Evolutionary conservation across 2,113 vertebrate species (phyloP), one percentile per base, ranked within the genome.

Genomic region (Drymodes brunneopygia): DNA sequence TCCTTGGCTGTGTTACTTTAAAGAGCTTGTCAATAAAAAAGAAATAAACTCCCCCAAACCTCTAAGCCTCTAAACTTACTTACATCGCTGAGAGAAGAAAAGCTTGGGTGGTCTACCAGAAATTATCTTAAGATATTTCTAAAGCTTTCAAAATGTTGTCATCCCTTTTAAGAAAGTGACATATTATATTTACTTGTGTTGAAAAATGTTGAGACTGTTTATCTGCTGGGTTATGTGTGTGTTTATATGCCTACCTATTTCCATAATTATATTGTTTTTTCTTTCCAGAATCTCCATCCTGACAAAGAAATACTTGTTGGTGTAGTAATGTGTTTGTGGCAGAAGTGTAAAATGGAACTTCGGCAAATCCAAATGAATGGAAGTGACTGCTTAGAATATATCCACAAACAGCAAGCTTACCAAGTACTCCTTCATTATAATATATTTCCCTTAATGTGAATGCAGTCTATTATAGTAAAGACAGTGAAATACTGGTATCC

Each of bases 321-420:
- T 91, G 83, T 98, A 45, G 80, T 99, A 74, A 94, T 98, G 84
- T 98, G 98, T 95, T 95, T 99, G 42, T 99, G 99, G 99, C 96
- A 97, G 81, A 99, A 98, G 70, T 98, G 99, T 89, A 99, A 99
- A 95, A 27, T 12, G 2, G 98, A 97, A 80, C 94, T 99, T 88
- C 98, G 98, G 81, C 95, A 24, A 83, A 94, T 97, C 79, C 97
- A 94, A 54, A 70, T 61, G 21, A 92, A 92, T 82, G 97, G 94
- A 87, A 94, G 42, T 77, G 97, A 98, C 58, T 97, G 87, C 47
- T 66, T 93, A 69, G 97, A 97, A 57, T 95, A 96, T 50, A 78
- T 91, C 21, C 92, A 97, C 71, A 98, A 97, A 95, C 91, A 97
- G 38, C 97, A 97, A 77, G 89, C 96, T 86, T 97, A 97, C 58